Base-by-base conservation (phyloP, 2,888 invertebrate species). In the Atethmia centrago region DNA sequence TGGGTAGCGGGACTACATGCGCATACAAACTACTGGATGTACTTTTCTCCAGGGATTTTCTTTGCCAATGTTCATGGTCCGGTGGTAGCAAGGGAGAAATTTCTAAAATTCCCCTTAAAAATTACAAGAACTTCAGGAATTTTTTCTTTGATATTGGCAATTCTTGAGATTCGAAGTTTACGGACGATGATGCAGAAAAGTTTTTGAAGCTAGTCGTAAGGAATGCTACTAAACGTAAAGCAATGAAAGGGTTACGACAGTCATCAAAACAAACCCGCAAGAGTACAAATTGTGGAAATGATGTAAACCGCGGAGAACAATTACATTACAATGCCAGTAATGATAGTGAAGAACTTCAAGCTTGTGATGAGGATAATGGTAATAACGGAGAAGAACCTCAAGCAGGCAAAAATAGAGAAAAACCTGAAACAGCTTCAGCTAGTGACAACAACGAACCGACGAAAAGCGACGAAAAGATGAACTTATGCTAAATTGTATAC, bases 51-150 rank as follows among this genome's bases (percentile, higher is more conserved):
- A 70, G n/a, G 21, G 19, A 74, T 42, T 71, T 74, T 74, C 64
- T 74, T 63, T 74, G 70, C 25, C 64, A 71, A 19, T 71, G 71
- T 70, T 71, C 74, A 45, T 74, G 74, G 74, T 71, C 74, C 31
- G 74, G 74, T 47, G 74, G 71, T 58, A 74, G 74, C 64, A 71
- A 64, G 25, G 71, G 71, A 64, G 74, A 71, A 62, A 53, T 62
- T 42, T 69, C 62, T 69, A 62, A 62, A 73, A 55, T 69, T 69
- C 69, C 73, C 25, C 16, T 73, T 73, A 73, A 72, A 67, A 67
- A 56, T 72, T 72, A 69, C 69, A 73, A 62, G 5, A 73, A 69
- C 16, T 3, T 53, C 14, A 71, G 56, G 7, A 65, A 7, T 0
- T 55, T 71, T 71, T 71, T 71, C 55, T 56, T 71, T 71, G 55